Evolutionary conservation across 2,113 vertebrate genomes (phyloP).

Genomic region (Gadus chalcogrammus): DNA sequence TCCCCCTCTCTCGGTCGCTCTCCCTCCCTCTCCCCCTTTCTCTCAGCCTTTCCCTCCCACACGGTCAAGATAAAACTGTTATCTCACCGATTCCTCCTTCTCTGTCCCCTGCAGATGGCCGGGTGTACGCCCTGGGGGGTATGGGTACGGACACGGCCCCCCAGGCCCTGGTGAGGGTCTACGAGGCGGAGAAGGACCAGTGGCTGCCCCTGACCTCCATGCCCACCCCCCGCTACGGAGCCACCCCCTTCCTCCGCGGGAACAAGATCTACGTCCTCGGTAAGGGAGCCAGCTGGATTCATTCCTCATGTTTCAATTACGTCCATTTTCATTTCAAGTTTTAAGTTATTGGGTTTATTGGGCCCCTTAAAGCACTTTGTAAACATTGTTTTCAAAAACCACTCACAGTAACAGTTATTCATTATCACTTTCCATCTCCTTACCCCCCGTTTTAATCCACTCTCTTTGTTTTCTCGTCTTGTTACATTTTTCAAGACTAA

Average conservation of each 20-base stretch:
- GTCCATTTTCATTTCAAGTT: too few species aligned
- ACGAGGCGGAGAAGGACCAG: conserved; percentile 84
- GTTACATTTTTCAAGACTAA: too few species aligned
- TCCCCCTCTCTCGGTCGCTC: conserved; percentile 4
- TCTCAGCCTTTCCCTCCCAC: conserved; percentile 21
- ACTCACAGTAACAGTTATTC: too few species aligned
- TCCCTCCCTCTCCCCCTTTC: not conserved
- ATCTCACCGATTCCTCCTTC: not conserved
- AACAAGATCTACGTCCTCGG: conserved; percentile 86
- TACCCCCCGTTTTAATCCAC: too few species aligned
- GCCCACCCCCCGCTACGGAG: conserved; percentile 94
- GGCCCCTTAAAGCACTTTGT: too few species aligned
- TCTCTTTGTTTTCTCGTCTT: too few species aligned
- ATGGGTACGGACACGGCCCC: conserved; percentile 92
- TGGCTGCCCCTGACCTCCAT: conserved; percentile 89
- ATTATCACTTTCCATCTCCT: too few species aligned
- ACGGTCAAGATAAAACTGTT: conserved; percentile 14
- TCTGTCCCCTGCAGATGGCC: conserved; percentile 75
- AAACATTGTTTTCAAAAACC: too few species aligned
- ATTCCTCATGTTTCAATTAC: too few species aligned
- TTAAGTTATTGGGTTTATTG: too few species aligned
- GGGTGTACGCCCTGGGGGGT: conserved; percentile 87
- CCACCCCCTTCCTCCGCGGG: conserved; percentile 83
- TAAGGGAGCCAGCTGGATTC: conserved; percentile 22
- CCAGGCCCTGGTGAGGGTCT: conserved; percentile 88